Evolutionary conservation across 2,888 invertebrate species (phyloP), one percentile per base, ranked within the genome.

Genomic region (Ametastegia equiseti): DNA sequence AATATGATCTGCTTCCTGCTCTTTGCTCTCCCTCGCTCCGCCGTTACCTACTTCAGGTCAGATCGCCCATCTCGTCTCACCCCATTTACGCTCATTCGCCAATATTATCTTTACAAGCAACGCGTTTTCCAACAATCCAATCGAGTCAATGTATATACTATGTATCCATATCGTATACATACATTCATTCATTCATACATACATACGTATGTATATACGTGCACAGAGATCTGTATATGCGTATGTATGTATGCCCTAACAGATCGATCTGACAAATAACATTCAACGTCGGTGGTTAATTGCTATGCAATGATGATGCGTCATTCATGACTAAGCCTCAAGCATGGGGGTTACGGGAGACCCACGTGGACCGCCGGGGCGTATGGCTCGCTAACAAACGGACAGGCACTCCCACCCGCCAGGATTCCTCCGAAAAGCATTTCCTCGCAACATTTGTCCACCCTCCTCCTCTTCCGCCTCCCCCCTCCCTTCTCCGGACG

Each of bases 341-440:
- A 89, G 90, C 88, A 90, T 90, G 91, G 90, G 91, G 90, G 90
- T 90, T 78, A 90, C 87, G 91, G 91, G 90, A 91, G 90, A 91
- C 88, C 88, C 88, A 89, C 89, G 91, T 91, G 92, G 91, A 91
- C 91, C 91, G 89, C 89, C 90, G 89, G 91, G 90, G 90, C 90
- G 90, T 91, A 88, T 91, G 89, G 91, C 91, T 91, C 91, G 91
- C 92, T 92, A 92, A 92, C 87, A 92, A 91, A 91, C 91, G 89
- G 90, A 91, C 90, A 92, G 92, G 92, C 92, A 92, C 89, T 91
- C 89, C 90, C 89, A 87, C 86, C 88, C 87, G 87, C 80, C 80
- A n/a, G n/a, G 69, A 69, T 77, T 77, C 27, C 80, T 65, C 69
- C 30, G n/a, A 39, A 78, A 60, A 27, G 23, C 39, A 42, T 67